These are phyloP conservation scores for Alviniconcha marisindica DNA, from an alignment of 1,140 invertebrate species.

Conservation along the genomic window DNA sequence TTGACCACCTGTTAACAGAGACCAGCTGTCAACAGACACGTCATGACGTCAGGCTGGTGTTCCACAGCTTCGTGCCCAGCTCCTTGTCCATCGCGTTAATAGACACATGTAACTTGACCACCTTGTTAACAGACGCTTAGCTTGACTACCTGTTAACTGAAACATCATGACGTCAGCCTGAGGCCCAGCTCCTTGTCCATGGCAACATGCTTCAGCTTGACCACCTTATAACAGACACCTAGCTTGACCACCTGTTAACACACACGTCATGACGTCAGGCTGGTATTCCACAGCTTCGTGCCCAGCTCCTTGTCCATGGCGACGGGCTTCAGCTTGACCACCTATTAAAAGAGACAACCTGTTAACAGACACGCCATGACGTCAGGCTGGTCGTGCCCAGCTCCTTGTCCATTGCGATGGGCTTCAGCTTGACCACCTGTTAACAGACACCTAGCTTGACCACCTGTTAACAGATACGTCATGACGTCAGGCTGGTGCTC, in stretches of 20 bases:
- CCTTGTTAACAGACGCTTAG: no score
- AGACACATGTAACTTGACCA: no score
- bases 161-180: no score
- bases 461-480: no score
- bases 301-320: background rate
- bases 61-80: background rate
- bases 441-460: background rate
- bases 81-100: no score
- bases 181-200: conserved; percentile 56
- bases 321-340: conserved; percentile 34
- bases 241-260: no score
- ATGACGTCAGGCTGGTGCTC: no score
- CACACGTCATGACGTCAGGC: background rate
- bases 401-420: background rate
- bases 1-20: background rate
- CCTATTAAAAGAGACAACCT: background rate
- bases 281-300: conserved; percentile 56
- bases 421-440: background rate
- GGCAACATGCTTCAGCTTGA: conserved; percentile 57
- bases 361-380: background rate
- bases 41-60: background rate
- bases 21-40: no score
- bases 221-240: conserved; percentile 2
- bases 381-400: background rate
- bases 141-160: no score